Percentiles rank a stretch among this genome's conserved stretches.
phyloP scores from a whole-genome alignment of 2,113 vertebrate species.

The Origma solitaria region DNA sequence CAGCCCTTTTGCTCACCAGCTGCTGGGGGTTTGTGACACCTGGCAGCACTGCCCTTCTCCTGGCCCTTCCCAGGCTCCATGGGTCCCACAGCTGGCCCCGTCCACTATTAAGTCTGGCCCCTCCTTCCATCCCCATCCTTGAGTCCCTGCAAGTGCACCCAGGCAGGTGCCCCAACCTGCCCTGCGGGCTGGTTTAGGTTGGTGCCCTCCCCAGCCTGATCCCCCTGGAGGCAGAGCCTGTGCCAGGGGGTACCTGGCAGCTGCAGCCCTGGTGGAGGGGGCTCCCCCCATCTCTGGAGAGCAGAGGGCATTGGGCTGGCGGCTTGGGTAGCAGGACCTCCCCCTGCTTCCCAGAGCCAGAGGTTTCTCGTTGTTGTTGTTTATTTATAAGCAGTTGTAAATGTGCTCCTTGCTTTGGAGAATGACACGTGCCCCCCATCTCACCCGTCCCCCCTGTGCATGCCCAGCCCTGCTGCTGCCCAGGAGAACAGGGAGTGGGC shows the following conservation, averaged over 20 bases:
- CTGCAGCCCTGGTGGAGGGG: background rate
- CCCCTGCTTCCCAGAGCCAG: background rate
- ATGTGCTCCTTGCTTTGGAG: conserved; percentile 32
- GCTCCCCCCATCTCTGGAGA: background rate
- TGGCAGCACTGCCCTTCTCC: background rate
- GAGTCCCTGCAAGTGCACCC: background rate
- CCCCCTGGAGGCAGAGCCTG: background rate
- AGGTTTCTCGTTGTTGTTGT: background rate
- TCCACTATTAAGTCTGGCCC: rapidly evolving
- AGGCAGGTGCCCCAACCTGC: background rate
- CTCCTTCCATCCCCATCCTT: background rate
- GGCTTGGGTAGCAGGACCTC: background rate
- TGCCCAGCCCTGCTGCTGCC: background rate
- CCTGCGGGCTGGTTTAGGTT: background rate
- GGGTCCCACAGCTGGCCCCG: rapidly evolving
- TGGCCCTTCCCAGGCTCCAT: background rate
- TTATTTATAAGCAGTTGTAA: conserved; percentile 60
- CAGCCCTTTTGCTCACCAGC: background rate
- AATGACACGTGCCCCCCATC: background rate
- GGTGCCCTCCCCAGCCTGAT: background rate
- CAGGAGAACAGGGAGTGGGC: background rate
- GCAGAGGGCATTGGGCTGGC: background rate
- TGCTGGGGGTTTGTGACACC: background rate
- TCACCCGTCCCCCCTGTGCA: background rate
- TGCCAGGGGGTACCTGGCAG: background rate